These are phyloP conservation scores for Gouania willdenowi DNA, from an alignment of 2,797 vertebrate species.

Conservation along the genomic window DNA sequence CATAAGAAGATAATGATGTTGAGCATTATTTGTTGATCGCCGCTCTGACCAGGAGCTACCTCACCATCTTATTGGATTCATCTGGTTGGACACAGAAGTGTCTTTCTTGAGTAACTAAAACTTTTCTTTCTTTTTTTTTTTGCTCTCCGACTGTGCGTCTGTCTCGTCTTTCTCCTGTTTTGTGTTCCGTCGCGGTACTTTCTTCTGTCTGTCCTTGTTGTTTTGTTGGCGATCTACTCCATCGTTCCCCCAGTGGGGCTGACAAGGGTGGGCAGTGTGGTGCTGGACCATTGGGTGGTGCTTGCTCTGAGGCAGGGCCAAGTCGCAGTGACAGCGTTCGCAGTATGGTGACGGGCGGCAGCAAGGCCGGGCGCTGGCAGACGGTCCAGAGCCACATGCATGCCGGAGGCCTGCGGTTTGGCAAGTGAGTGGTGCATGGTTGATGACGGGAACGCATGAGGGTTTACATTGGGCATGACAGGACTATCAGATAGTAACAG, in stretches of 20 bases:
- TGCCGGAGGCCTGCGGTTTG: slow-evolving; percentile 93
- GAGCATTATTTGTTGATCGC: slow-evolving; percentile 3
- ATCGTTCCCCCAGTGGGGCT: slow-evolving; percentile 83
- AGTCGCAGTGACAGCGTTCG: slow-evolving; percentile 90
- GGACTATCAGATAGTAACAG: too few relatives aligned
- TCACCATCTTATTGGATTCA: too few relatives aligned
- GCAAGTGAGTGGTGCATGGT: slow-evolving; percentile 91
- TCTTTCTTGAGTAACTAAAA: too few relatives aligned
- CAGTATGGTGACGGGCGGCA: slow-evolving; percentile 84
- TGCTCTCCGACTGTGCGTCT: slow-evolving; percentile 71
- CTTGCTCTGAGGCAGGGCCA: slow-evolving; percentile 80
- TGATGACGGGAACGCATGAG: slow-evolving; percentile 51
- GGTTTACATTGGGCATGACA: slow-evolving; percentile 33
- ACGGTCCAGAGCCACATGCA: slow-evolving; percentile 97
- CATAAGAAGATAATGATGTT: too few relatives aligned
- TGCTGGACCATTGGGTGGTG: slow-evolving; percentile 73
- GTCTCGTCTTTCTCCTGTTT: slow-evolving; percentile 38
- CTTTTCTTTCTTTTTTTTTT: too few relatives aligned
- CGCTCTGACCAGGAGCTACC: slow-evolving; percentile 7
- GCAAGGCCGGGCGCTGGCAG: slow-evolving; percentile 92
- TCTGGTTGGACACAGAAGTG: too few relatives aligned
- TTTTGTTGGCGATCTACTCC: slow-evolving; percentile 36
- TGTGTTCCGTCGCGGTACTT: slow-evolving; percentile 41
- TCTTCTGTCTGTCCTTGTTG: slow-evolving; percentile 58
- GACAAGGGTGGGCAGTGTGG: slow-evolving; percentile 86